Evolutionary conservation across 1,140 invertebrate species (phyloP).

Genomic region (Lordiphosa clarofinis): DNA sequence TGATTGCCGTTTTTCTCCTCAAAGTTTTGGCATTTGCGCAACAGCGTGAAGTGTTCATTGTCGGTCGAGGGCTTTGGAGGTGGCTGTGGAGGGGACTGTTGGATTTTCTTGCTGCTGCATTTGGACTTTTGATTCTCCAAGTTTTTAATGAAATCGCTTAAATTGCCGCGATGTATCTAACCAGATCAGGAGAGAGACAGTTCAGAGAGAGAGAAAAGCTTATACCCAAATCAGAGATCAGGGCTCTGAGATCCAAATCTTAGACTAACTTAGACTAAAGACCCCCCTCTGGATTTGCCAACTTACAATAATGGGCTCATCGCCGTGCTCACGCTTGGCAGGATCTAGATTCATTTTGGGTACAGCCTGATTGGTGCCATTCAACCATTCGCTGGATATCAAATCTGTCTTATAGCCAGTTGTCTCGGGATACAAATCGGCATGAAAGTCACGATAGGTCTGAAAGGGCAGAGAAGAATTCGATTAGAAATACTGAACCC

Average conservation of each 20-base stretch:
- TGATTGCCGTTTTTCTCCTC: slow-evolving; percentile 67
- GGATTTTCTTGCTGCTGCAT: slow-evolving; percentile 17
- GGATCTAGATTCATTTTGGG: slow-evolving; percentile 91
- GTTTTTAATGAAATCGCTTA: slow-evolving; percentile 79
- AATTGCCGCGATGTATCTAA: slow-evolving; percentile 75
- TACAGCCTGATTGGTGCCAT: slow-evolving; percentile 85
- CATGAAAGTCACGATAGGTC: slow-evolving; percentile 96
- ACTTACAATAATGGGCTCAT: slow-evolving; percentile 83
- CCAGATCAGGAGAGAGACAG: background rate
- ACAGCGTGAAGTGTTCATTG: slow-evolving; percentile 57
- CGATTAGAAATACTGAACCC: background rate
- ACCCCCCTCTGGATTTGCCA: no score
- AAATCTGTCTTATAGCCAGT: slow-evolving; percentile 87
- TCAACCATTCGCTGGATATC: slow-evolving; percentile 88
- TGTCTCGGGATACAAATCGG: slow-evolving; percentile 95
- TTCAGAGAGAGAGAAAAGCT: slow-evolving; percentile 7
- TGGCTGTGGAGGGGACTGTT: slow-evolving; percentile 22
- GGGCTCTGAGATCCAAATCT: no score
- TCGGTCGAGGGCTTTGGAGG: slow-evolving; percentile 46
- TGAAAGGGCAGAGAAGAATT: slow-evolving; percentile 68
- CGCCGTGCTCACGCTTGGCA: slow-evolving; percentile 82
- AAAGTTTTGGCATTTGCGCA: slow-evolving; percentile 59
- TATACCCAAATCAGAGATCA: slow-evolving; percentile 2
- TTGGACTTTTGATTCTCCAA: slow-evolving; percentile 77
- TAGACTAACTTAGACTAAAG: no score